Base-by-base conservation (phyloP, 2,113 vertebrate genomes). In the Machaerirhynchus nigripectus region DNA sequence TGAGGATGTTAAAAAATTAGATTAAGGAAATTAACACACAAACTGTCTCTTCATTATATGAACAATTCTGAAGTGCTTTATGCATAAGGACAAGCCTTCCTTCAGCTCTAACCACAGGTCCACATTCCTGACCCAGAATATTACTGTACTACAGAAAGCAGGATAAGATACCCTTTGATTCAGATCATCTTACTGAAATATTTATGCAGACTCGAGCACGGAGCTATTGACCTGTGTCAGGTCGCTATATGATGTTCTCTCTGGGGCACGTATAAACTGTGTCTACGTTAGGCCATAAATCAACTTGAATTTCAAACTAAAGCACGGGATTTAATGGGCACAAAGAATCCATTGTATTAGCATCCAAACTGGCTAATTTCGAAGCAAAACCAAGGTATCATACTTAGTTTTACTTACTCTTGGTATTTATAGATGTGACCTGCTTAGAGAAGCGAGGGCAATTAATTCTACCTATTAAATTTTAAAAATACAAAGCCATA, bases 261-360 rank as follows among this genome's bases (percentile, higher is more conserved):
- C 71, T 19, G 50, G 69, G 26, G 68, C 57, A 42, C 10, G 13
- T 68, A 83, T 40, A 83, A 92, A 89, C 33, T 42, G 53, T 55
- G 20, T 69, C 21, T 31, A 68, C 35, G n/a, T 88, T 71, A 74
- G 64, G 70, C 55, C 55, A 60, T 68, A 79, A 95, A 95, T 94
- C 90, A 95, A 57, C 78, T 27, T 82, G 68, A 74, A 93, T 86
- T 96, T 69, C 46, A 95, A 89, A 82, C 59, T 80, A 75, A 85
- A 89, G 61, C 78, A 50, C 11, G 53, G 42, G 44, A 55, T 82
- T 44, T 70, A 89, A 91, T 5, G 28, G 44, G 59, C 82, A 71
- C 37, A 37, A 79, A 74, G 84, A 50, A 68, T 39, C 27, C 28
- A 27, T 33, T 85, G 59, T 53, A 15, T 57, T 70, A 56, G 27